phyloP scores from a whole-genome alignment of 2,888 invertebrate species.

The Agapostemon virescens region DNA sequence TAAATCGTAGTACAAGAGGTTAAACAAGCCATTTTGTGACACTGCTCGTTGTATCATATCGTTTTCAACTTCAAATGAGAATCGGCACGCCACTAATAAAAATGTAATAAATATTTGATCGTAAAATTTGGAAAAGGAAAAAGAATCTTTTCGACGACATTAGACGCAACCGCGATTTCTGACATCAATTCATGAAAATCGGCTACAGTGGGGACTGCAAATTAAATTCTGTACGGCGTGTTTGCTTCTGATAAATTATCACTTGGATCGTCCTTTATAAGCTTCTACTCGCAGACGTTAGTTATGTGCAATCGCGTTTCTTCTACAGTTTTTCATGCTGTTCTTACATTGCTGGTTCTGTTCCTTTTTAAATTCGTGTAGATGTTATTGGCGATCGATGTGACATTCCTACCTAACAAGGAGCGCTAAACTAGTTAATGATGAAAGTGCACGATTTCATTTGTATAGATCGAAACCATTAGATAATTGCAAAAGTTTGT shows the following conservation, averaged over 20 bases:
- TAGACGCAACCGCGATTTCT: conserved; percentile 37
- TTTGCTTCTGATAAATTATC: conserved; percentile 5
- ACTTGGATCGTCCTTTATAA: conserved; percentile 19
- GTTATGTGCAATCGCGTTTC: neutral
- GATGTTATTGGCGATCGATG: too few relatives aligned
- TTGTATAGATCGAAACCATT: too few relatives aligned
- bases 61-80: conserved; percentile 19
- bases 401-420: too few relatives aligned
- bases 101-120: conserved; percentile 60
- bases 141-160: conserved; percentile 19
- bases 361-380: too few relatives aligned
- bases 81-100: conserved; percentile 46
- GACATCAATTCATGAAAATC: conserved; percentile 24
- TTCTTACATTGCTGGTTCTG: too few relatives aligned
- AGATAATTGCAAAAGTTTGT: too few relatives aligned
- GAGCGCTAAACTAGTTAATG: too few relatives aligned
- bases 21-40: conserved; percentile 40
- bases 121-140: conserved; percentile 45
- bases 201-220: neutral
- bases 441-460: too few relatives aligned
- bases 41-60: neutral
- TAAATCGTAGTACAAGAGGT: too few relatives aligned
- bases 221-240: neutral
- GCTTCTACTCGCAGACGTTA: conserved; percentile 29
- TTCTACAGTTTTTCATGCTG: neutral